These are phyloP conservation scores for Acipenser oxyrinchus DNA, from an alignment of 2,797 vertebrate genomes.

Conservation along the genomic window DNA sequence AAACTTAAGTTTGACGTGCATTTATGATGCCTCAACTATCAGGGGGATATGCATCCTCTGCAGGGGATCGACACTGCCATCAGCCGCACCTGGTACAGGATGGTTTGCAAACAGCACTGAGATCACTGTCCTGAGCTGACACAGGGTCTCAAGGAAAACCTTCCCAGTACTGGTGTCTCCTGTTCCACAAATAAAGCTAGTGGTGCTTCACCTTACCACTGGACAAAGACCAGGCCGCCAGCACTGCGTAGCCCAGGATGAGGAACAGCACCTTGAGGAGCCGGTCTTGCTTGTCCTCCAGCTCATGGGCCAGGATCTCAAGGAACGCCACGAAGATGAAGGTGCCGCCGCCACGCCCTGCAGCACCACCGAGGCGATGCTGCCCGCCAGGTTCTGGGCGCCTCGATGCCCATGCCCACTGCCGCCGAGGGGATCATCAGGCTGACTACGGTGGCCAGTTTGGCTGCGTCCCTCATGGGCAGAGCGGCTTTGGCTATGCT, in stretches of 20 bases:
- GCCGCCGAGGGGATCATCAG: constrained; percentile 80
- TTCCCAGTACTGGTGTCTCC: too few species aligned
- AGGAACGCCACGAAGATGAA: constrained; percentile 89
- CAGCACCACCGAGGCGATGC: constrained; percentile 66
- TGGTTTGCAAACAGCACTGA: too few species aligned
- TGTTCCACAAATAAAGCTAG: too few species aligned
- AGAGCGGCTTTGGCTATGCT: constrained; percentile 71
- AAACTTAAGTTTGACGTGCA: too few species aligned
- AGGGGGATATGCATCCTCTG: too few species aligned
- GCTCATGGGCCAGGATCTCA: constrained; percentile 78
- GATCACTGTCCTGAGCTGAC: too few species aligned
- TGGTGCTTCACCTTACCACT: constrained; percentile 59
- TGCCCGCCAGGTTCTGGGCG: constrained; percentile 50
- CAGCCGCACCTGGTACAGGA: too few species aligned
- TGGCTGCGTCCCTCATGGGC: constrained; percentile 62
- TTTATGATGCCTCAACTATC: too few species aligned
- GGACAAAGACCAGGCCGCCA: constrained; percentile 72
- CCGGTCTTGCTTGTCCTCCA: constrained; percentile 77
- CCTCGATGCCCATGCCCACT: constrained; percentile 76
- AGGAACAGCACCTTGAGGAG: constrained; percentile 86
- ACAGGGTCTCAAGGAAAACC: too few species aligned
- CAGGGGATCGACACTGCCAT: too few species aligned
- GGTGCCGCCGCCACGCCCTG: constrained; percentile 80
- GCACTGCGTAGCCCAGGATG: constrained; percentile 68
- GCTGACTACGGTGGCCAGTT: constrained; percentile 69